Conservation (phyloP, 2,113 vertebrate species). For the Lates calcarifer region DNA sequence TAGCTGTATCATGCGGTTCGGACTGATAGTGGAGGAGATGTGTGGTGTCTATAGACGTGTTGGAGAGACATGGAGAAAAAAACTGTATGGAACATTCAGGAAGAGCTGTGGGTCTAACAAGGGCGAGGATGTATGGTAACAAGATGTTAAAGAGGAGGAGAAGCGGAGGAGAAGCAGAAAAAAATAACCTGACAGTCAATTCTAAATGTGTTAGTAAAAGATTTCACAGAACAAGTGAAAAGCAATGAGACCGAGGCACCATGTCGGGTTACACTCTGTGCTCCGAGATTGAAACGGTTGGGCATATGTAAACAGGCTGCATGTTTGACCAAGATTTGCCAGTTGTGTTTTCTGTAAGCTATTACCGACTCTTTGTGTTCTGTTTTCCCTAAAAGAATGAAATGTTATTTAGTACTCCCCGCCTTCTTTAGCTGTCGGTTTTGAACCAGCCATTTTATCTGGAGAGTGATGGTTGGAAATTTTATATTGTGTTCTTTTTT, state of each 20-base stretch:
- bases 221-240: constrained; percentile 59
- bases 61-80: not conserved
- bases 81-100: not conserved
- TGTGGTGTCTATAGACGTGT: constrained; percentile 14
- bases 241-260: constrained; percentile 68
- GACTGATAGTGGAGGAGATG: not conserved
- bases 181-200: constrained; percentile 35
- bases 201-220: constrained; percentile 51
- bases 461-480: constrained; percentile 41
- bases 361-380: constrained; percentile 69
- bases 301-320: constrained; percentile 79
- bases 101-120: not conserved
- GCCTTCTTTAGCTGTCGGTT: constrained; percentile 56
- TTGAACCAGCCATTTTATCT: constrained; percentile 63
- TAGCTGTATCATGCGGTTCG: constrained; percentile 17
- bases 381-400: constrained; percentile 71
- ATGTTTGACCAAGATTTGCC: constrained; percentile 77
- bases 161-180: constrained; percentile 6
- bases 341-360: constrained; percentile 71
- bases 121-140: not conserved
- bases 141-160: constrained; percentile 23
- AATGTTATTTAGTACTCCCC: constrained; percentile 65
- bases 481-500: constrained; percentile 50
- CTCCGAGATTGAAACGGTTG: constrained; percentile 77
- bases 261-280: constrained; percentile 75